A percentile compares a stretch with the other conserved stretches of the same genome.
phyloP scores from a whole-genome alignment of 1,140 invertebrate genomes.

The Heliconius melpomene region DNA sequence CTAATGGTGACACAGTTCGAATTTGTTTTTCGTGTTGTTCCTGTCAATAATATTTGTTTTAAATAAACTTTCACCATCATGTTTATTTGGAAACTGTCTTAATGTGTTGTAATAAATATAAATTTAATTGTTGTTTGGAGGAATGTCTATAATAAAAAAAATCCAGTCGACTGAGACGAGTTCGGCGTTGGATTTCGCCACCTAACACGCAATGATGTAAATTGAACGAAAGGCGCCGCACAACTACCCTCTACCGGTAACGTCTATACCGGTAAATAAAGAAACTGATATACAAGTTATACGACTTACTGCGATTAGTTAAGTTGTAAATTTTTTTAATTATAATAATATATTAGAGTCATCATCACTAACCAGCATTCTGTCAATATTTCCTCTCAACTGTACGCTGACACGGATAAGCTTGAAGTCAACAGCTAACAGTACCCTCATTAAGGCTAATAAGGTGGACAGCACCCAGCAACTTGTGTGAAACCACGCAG shows the following conservation, averaged over 20 bases:
- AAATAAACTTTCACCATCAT: neutral
- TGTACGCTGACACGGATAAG: slow-evolving; percentile 63
- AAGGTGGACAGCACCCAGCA: slow-evolving; percentile 70
- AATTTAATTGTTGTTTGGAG: neutral
- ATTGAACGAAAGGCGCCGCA: too few relatives aligned
- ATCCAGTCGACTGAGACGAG: too few relatives aligned
- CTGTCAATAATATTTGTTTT: slow-evolving; percentile 37
- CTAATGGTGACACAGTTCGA: slow-evolving; percentile 48
- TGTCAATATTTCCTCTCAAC: slow-evolving; percentile 61
- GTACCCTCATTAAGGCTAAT: slow-evolving; percentile 56
- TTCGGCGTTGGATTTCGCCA: too few relatives aligned
- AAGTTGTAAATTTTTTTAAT: too few relatives aligned
- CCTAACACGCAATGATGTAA: too few relatives aligned
- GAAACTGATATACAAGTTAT: too few relatives aligned
- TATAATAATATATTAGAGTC: too few relatives aligned
- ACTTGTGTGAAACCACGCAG: slow-evolving; percentile 71
- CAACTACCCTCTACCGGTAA: too few relatives aligned
- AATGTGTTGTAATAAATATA: neutral
- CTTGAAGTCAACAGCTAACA: slow-evolving; percentile 72
- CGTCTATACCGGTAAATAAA: too few relatives aligned
- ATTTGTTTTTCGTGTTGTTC: slow-evolving; percentile 60
- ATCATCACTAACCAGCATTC: slow-evolving; percentile 56
- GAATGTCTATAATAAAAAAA: too few relatives aligned
- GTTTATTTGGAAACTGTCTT: too few relatives aligned
- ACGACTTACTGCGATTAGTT: too few relatives aligned